Evolutionary conservation across 92 coral and sea anemone species (phyloP).

Genomic region (Palythoa grandis): DNA sequence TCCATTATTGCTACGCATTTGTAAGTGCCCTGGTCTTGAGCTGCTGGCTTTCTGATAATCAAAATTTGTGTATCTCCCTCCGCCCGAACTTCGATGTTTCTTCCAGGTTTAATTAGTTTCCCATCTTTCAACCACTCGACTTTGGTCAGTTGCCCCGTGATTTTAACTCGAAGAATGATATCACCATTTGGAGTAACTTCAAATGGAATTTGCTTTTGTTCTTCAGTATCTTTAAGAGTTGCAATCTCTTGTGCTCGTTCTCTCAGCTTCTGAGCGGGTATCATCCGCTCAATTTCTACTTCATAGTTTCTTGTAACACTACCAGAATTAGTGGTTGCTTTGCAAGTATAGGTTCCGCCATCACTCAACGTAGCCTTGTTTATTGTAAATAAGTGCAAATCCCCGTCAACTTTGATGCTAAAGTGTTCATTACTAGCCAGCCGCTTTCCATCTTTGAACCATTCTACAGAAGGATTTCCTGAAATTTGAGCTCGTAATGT

Average conservation of each 20-base stretch:
- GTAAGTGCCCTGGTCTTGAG: slow-evolving; percentile 81
- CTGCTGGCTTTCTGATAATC: slow-evolving; percentile 69
- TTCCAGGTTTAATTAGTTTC: slow-evolving; percentile 10
- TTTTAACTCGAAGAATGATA: slow-evolving; percentile 50
- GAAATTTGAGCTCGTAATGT: slow-evolving; percentile 85
- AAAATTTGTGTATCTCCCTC: slow-evolving; percentile 67
- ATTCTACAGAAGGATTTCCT: slow-evolving; percentile 82
- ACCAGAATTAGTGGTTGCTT: slow-evolving; percentile 86
- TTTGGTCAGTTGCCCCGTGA: slow-evolving; percentile 53
- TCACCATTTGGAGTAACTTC: slow-evolving; percentile 32
- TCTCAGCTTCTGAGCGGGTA: slow-evolving; percentile 21
- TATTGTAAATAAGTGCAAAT: slow-evolving; percentile 74
- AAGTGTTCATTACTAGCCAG: slow-evolving; percentile 62
- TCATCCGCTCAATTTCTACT: slow-evolving; percentile 45
- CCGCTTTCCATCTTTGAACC: slow-evolving; percentile 81
- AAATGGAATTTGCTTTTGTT: slow-evolving; percentile 19
- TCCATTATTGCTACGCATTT: slow-evolving; percentile 79
- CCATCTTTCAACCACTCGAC: slow-evolving; percentile 68
- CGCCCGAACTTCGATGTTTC: slow-evolving; percentile 6
- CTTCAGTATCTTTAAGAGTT: slow-evolving; percentile 18
- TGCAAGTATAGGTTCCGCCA: slow-evolving; percentile 86
- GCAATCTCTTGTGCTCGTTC: slow-evolving; percentile 28
- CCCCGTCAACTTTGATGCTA: slow-evolving; percentile 61
- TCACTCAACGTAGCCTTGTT: slow-evolving; percentile 64
- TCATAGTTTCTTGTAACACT: slow-evolving; percentile 47